Base-by-base conservation (phyloP, 1,140 invertebrate species). In the Orussus abietinus region DNA sequence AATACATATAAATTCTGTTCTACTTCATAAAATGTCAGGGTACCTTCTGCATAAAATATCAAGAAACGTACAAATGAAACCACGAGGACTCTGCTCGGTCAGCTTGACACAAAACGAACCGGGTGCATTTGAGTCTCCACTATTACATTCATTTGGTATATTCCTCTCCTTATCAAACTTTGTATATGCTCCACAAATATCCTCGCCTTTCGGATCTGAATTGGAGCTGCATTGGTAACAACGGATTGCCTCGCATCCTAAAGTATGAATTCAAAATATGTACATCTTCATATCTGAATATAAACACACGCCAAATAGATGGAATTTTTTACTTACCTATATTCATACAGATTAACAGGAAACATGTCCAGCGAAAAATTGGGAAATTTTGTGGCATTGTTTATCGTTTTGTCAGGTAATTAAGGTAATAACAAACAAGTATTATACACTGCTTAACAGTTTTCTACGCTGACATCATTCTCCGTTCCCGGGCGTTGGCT, bases 31-130 rank as follows among this genome's bases (percentile, higher is more conserved):
- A 31, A 10, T 38, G 25, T 32, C n/a, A n/a, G n/a, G n/a, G n/a
- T n/a, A n/a, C n/a, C n/a, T n/a, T n/a, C n/a, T 21, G 29, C 21
- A 15, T 39, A 31, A 19, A 38, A 31, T 31, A 2, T 33, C 17
- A 12, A 13, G n/a, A 36, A 42, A 80, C 86, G 81, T 72, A 89
- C 91, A 95, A 60, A 95, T 91, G 62, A 94, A 94, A 54, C 91
- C 90, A 64, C 82, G 80, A 0, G 90, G 90, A 31, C 90, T 83
- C 67, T 96, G 91, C 54, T 92, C 86, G 0, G 86, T 85, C 10
- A 90, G 75, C 75, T 94, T 94, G 66, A 92, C 89, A 69, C 91
- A 96, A 68, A 96, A 94, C 4, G 90, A 90, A n/a, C 91, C 91
- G 35, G 90, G 90, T 67, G 88, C 90, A 32, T 86, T 78, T 38